A percentile compares a stretch with the other conserved stretches of the same genome.
Evolutionary conservation across 2,888 invertebrate genomes (phyloP).

Genomic region (Cataglyphis altisquamis): DNA sequence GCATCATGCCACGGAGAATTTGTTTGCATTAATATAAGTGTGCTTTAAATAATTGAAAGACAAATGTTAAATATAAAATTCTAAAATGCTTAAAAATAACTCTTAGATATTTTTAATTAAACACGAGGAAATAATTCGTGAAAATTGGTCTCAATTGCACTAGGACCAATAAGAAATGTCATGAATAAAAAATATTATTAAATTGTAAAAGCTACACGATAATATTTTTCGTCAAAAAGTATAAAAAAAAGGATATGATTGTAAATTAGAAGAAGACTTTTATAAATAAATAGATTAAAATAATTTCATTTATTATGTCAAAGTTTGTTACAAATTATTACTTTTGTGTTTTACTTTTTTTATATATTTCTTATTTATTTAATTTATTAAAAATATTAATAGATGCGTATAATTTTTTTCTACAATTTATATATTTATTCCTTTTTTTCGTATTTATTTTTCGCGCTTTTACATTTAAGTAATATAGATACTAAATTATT

Average conservation of each 20-base stretch:
- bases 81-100: conserved; percentile 8
- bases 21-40: neutral
- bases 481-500: conserved; percentile 32
- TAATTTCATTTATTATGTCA: neutral
- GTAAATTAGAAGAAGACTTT: neutral
- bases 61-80: conserved; percentile 16
- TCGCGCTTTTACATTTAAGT: conserved; percentile 13
- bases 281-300: neutral
- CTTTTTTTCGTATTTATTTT: conserved; percentile 16
- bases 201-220: neutral
- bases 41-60: neutral
- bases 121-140: neutral
- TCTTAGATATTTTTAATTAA: conserved; percentile 1
- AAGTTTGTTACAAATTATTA: conserved; percentile 8
- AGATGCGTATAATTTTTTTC: neutral
- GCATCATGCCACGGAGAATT: neutral
- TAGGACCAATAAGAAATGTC: neutral
- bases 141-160: neutral
- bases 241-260: neutral
- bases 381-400: neutral
- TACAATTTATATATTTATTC: neutral
- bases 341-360: conserved; percentile 3
- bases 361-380: conserved; percentile 8
- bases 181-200: conserved; percentile 7
- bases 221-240: neutral